phyloP scores from a whole-genome alignment of 1,140 invertebrate genomes.

The Drosophila yakuba region DNA sequence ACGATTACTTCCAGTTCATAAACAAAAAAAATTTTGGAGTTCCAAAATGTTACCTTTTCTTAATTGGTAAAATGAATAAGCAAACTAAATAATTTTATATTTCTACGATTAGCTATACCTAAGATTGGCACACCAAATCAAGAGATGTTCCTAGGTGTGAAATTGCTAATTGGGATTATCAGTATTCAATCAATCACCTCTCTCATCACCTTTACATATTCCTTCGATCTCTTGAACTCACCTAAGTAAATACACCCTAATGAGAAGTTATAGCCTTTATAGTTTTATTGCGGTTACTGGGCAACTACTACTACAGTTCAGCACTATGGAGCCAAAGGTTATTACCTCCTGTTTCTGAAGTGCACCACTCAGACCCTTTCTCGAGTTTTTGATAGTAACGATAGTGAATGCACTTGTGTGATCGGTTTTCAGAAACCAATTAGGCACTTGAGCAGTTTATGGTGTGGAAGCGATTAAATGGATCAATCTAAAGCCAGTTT shows the following conservation, averaged over 20 bases:
- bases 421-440: conserved; percentile 37
- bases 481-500: conserved; percentile 17
- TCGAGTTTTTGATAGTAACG: conserved; percentile 10
- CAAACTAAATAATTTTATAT: too few species aligned
- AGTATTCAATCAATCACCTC: not conserved
- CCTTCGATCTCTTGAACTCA: not conserved
- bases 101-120: too few species aligned
- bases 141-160: too few species aligned
- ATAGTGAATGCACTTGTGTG: conserved; percentile 15
- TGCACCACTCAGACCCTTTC: conserved; percentile 29
- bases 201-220: not conserved
- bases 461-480: conserved; percentile 21
- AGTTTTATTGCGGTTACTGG: not conserved
- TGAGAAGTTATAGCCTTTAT: too few species aligned
- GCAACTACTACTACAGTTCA: conserved; percentile 3
- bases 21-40: too few species aligned
- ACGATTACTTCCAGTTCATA: too few species aligned
- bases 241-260: too few species aligned
- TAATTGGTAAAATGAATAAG: too few species aligned
- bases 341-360: conserved; percentile 30
- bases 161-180: not conserved
- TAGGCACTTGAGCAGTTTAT: conserved; percentile 26
- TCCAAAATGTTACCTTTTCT: too few species aligned
- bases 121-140: too few species aligned
- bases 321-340: not conserved